Base-by-base conservation (phyloP, 2,113 vertebrate species). In the Tylochromis polylepis region DNA sequence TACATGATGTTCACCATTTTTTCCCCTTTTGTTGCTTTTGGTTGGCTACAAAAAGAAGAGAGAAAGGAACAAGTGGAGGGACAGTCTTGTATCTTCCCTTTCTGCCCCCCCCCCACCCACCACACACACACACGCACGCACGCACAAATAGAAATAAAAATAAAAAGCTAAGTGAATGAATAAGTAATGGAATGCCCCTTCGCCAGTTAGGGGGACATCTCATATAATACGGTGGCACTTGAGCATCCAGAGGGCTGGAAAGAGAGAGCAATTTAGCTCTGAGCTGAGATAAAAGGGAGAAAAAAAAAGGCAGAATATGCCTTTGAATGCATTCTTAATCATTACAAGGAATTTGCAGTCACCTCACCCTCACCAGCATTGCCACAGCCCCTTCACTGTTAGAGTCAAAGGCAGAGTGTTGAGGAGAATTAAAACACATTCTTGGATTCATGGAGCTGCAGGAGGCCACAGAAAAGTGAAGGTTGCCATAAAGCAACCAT, bases 241-340 rank as follows among this genome's bases (percentile, higher is more conserved):
- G 2, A 90, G 65, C 89, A 87, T 91, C 92, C 90, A 93, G 46
- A 70, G 79, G 38, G 81, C 89, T 29, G 29, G 41, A 85, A 91
- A 92, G 86, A 86, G 84, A 94, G 82, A 94, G 88, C 81, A 92
- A 93, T 95, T 93, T 91, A 85, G 84, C 88, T 92, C 4, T 4
- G 9, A 81, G 55, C 84, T 70, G 67, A 90, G 92, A 93, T 92
- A 83, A 5, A 0, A n/a, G n/a, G n/a, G n/a, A n/a, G n/a, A 6
- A 41, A 24, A 31, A 93, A 89, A 93, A 77, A 24, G 11, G 29
- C 75, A 92, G 83, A 94, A 91, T 81, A 87, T 72, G 72, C 82
- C 36, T 79, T 85, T 91, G 85, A 95, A 94, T 87, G 90, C 86
- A 87, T 79, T 53, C 75, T 92, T 93, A 95, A 93, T 95, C 83